These are phyloP conservation scores for Pentalonia nigronervosa DNA, from an alignment of 1,140 invertebrate species.

Conservation along the genomic window DNA sequence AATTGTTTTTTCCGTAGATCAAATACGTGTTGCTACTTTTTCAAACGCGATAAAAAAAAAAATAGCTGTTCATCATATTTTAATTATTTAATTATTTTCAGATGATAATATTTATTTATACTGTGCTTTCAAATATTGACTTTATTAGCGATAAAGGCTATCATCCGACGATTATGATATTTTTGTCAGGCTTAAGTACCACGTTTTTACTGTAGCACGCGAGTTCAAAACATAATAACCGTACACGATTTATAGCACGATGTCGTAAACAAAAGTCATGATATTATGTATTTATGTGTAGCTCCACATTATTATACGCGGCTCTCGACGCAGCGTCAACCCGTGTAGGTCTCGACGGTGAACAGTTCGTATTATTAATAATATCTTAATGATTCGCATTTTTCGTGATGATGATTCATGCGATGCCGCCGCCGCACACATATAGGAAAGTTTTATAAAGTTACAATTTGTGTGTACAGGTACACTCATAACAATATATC, in stretches of 20 bases:
- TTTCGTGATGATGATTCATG: not conserved
- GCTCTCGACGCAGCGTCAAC: not conserved
- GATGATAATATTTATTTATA: not conserved
- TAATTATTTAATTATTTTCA: not conserved
- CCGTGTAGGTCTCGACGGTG: not conserved
- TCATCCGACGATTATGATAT: no score
- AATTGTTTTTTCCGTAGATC: not conserved
- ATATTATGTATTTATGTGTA: no score
- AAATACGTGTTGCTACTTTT: not conserved
- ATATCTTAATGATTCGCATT: not conserved
- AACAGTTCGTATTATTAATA: not conserved
- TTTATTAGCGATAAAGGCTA: no score
- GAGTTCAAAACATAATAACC: no score
- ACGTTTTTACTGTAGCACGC: no score
- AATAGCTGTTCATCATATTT: not conserved
- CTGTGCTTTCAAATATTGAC: not conserved
- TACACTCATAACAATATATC: not conserved
- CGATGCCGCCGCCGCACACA: no score
- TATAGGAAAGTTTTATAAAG: not conserved
- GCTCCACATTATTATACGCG: not conserved
- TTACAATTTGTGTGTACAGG: not conserved
- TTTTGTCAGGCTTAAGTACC: no score
- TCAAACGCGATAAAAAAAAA: not conserved
- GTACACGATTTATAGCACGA: no score
- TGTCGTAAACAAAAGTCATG: no score